A percentile compares a stretch with the other conserved stretches of the same genome.
These are phyloP conservation scores for Steinernema feltiae DNA, from an alignment of 1,140 invertebrate species.

Conservation along the genomic window DNA sequence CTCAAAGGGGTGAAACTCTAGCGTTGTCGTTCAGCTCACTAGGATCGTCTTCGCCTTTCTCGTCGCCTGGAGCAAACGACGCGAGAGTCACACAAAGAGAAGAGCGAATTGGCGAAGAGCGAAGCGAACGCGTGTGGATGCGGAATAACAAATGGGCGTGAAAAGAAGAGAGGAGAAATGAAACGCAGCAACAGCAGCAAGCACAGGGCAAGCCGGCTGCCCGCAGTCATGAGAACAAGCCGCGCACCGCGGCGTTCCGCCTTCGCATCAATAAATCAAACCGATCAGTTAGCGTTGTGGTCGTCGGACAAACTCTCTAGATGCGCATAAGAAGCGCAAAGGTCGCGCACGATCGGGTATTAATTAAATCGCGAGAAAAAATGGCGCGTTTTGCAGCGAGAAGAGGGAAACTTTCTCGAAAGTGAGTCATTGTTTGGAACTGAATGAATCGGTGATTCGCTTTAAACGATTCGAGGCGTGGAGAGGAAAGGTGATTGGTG, in stretches of 20 bases:
- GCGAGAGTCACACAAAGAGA: neutral
- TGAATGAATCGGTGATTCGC: neutral
- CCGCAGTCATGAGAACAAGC: too few relatives aligned
- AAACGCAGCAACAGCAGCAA: neutral
- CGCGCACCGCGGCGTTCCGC: neutral
- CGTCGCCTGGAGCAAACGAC: neutral
- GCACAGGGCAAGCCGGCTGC: too few relatives aligned
- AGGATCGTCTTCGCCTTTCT: too few relatives aligned
- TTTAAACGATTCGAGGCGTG: neutral
- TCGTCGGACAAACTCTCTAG: too few relatives aligned
- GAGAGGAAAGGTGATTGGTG: neutral
- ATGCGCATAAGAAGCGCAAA: neutral
- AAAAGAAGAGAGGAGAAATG: too few relatives aligned
- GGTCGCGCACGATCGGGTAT: neutral
- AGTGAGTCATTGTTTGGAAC: too few relatives aligned
- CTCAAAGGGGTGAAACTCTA: neutral
- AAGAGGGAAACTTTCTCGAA: too few relatives aligned
- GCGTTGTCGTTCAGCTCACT: neutral
- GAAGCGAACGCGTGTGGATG: too few relatives aligned
- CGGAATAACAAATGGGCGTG: neutral
- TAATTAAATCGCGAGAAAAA: neutral
- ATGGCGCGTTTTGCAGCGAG: too few relatives aligned
- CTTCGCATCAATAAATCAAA: neutral
- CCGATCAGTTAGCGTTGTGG: neutral
- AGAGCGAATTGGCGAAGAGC: too few relatives aligned